Evolutionary conservation across 2,888 invertebrate species (phyloP).

Genomic region (Agrotis exclamationis): DNA sequence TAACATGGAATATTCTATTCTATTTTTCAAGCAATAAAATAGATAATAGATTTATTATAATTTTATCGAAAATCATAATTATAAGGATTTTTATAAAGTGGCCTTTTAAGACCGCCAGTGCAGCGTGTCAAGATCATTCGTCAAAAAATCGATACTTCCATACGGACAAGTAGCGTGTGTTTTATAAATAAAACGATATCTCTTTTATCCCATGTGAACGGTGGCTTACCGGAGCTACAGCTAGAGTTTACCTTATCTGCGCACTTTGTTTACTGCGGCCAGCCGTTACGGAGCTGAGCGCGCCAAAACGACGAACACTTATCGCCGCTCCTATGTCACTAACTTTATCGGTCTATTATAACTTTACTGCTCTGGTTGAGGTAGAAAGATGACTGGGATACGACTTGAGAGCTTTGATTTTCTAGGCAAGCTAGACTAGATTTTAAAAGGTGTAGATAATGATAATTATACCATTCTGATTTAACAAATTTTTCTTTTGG

Average conservation of each 20-base stretch:
- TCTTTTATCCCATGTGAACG: conserved; percentile 36
- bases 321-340: conserved; percentile 53
- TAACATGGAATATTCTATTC: too few relatives aligned
- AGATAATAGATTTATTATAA: too few relatives aligned
- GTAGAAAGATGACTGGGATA: conserved; percentile 9
- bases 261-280: conserved; percentile 70
- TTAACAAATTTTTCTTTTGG: too few relatives aligned
- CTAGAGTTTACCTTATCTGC: conserved; percentile 62
- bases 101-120: too few relatives aligned
- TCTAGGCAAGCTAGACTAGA: background rate
- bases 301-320: conserved; percentile 57
- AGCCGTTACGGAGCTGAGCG: conserved; percentile 61
- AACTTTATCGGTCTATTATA: conserved; percentile 55
- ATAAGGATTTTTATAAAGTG: too few relatives aligned
- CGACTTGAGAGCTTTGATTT: background rate
- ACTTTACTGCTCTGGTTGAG: conserved; percentile 15
- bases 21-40: too few relatives aligned
- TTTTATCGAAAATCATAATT: too few relatives aligned
- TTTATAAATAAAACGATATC: conserved; percentile 19
- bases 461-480: too few relatives aligned
- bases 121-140: too few relatives aligned
- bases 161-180: background rate
- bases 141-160: too few relatives aligned
- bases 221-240: conserved; percentile 33
- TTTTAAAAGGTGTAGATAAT: background rate